These are phyloP conservation scores for Tachycineta bicolor DNA, from an alignment of 2,113 vertebrate species.

Conservation along the genomic window DNA sequence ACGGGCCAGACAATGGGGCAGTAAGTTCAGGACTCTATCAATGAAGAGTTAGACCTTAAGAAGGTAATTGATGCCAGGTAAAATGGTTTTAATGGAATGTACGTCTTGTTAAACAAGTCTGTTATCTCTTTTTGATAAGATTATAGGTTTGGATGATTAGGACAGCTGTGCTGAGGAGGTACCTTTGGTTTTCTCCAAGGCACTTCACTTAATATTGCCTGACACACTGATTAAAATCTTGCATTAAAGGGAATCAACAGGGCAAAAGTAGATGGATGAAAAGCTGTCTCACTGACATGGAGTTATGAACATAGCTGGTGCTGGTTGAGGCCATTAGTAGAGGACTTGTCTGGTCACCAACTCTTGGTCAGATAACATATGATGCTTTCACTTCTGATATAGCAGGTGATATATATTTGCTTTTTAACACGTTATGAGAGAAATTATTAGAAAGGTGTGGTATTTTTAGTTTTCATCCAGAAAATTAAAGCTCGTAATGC, in stretches of 20 bases:
- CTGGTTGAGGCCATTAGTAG: not conserved
- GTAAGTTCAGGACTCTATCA: not conserved
- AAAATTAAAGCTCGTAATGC: not conserved
- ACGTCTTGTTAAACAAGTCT: not conserved
- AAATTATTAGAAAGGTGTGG: not conserved
- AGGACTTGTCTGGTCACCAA: not conserved
- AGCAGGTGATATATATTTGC: not conserved
- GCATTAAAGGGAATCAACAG: not conserved
- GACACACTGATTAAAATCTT: conserved; percentile 30
- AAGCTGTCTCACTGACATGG: not conserved
- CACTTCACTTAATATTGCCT: not conserved
- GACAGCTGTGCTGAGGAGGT: not conserved
- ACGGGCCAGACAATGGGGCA: not conserved
- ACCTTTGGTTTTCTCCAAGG: conserved; percentile 2
- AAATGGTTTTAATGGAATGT: conserved; percentile 5
- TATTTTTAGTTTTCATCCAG: not conserved
- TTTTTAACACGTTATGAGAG: not conserved
- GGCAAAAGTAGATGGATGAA: not conserved
- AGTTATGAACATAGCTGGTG: not conserved
- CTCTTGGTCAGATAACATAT: not conserved
- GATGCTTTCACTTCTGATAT: not conserved
- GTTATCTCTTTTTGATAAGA: conserved; percentile 32
- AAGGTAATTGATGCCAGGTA: not conserved
- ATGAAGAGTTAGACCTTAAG: not conserved
- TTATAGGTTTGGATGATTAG: not conserved